These are phyloP conservation scores for Galeopsomyia nigrocyanea DNA, from an alignment of 2,888 invertebrate species.

Conservation along the genomic window DNA sequence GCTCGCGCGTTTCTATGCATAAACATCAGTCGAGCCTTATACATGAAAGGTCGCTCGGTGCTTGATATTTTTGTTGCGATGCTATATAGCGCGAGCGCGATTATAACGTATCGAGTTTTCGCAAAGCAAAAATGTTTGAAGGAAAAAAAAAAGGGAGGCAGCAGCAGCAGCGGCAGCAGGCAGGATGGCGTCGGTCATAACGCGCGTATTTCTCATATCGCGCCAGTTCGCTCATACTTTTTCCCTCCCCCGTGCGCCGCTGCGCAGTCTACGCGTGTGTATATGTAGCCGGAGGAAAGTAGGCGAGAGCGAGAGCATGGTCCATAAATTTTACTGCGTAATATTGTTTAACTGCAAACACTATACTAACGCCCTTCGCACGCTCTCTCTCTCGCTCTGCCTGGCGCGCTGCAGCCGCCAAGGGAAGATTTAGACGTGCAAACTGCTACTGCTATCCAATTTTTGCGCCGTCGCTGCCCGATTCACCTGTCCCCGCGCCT, in stretches of 20 bases:
- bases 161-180: neutral
- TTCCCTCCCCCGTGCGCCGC: constrained; percentile 45
- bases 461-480: too few relatives aligned
- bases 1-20: too few relatives aligned
- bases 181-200: constrained; percentile 58
- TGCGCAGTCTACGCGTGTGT: constrained; percentile 35
- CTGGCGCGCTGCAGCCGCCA: neutral
- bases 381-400: neutral
- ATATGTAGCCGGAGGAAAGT: constrained; percentile 6
- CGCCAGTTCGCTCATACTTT: constrained; percentile 60
- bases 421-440: constrained; percentile 43
- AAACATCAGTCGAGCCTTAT: too few relatives aligned
- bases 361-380: constrained; percentile 58
- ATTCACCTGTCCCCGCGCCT: too few relatives aligned
- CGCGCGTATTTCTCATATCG: constrained; percentile 66
- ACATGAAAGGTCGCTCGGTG: too few relatives aligned
- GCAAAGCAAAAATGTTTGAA: neutral
- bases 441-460: too few relatives aligned
- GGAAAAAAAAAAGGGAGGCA: neutral
- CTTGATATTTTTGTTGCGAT: neutral
- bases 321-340: constrained; percentile 67
- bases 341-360: constrained; percentile 68
- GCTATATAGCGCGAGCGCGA: neutral
- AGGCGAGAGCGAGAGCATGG: constrained; percentile 41
- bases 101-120: neutral